Evolutionary conservation across 1,140 invertebrate genomes (phyloP).

Genomic region (Acromyrmex heyeri): DNA sequence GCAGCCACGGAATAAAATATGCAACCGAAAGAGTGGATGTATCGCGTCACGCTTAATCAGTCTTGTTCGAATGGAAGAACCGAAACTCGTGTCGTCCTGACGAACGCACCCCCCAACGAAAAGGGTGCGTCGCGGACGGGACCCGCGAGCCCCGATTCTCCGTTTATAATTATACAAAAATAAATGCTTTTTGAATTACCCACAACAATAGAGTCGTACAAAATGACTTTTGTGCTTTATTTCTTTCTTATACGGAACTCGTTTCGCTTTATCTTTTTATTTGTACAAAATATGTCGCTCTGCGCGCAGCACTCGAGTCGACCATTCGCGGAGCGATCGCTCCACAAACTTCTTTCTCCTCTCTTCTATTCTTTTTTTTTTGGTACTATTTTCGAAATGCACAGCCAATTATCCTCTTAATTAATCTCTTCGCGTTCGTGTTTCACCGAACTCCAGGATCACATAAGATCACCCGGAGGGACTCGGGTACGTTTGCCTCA

Average conservation of each 20-base stretch:
- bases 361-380: background rate
- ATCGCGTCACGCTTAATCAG: constrained; percentile 74
- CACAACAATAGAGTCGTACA: constrained; percentile 80
- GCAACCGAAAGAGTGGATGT: constrained; percentile 58
- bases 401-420: constrained; percentile 37
- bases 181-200: constrained; percentile 79
- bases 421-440: constrained; percentile 33
- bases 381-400: constrained; percentile 47
- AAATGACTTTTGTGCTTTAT: constrained; percentile 71
- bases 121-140: constrained; percentile 67
- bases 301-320: constrained; percentile 60
- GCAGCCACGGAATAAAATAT: constrained; percentile 61
- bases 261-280: constrained; percentile 8
- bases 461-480: constrained; percentile 27
- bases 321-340: constrained; percentile 9
- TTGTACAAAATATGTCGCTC: constrained; percentile 60
- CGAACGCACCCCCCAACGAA: constrained; percentile 45
- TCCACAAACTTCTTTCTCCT: background rate
- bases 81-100: constrained; percentile 49
- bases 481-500: constrained; percentile 20
- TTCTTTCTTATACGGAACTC: constrained; percentile 21
- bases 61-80: constrained; percentile 76
- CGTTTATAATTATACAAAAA: constrained; percentile 80
- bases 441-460: constrained; percentile 42
- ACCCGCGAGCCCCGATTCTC: constrained; percentile 62